A percentile compares a stretch with the other conserved stretches of the same genome.
Conservation (phyloP, 1,140 invertebrate genomes). For the Drosophila biarmipes region DNA sequence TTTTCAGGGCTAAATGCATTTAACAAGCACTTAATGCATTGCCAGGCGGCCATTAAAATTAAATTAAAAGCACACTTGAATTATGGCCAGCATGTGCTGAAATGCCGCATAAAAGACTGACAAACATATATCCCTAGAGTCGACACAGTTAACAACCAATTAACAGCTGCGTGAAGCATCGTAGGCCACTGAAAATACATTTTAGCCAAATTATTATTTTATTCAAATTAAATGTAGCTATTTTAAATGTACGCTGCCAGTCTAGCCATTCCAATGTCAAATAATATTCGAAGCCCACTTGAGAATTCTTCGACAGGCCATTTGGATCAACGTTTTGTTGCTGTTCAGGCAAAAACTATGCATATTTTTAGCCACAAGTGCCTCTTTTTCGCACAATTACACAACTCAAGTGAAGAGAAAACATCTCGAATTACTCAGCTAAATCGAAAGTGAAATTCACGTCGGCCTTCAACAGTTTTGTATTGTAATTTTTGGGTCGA, state of each 20-base stretch:
- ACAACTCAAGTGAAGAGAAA: conserved; percentile 34
- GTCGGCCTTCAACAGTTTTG: conserved; percentile 26
- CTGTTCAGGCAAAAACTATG: conserved; percentile 23
- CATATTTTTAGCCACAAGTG: conserved; percentile 52
- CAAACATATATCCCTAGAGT: conserved; percentile 17
- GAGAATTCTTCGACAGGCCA: conserved; percentile 24
- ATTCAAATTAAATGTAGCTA: conserved; percentile 10
- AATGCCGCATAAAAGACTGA: conserved; percentile 23
- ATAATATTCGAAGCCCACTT: conserved; percentile 30
- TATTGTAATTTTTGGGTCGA: conserved; percentile 18
- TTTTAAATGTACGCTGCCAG: conserved; percentile 10
- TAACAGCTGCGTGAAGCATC: conserved; percentile 7
- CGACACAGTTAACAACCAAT: conserved; percentile 10
- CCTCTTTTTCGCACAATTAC: conserved; percentile 56
- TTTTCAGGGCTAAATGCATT: conserved; percentile 38
- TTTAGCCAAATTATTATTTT: conserved; percentile 16
- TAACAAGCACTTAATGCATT: conserved; percentile 32
- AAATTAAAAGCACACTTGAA: conserved; percentile 36
- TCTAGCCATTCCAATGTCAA: conserved; percentile 15
- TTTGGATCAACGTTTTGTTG: conserved; percentile 20
- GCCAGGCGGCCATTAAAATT: conserved; percentile 28
- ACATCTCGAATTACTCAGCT: conserved; percentile 38
- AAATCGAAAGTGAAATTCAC: conserved; percentile 64
- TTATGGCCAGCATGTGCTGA: conserved; percentile 36
- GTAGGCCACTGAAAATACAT: neutral